Percentiles rank a stretch among this genome's conserved stretches.
Evolutionary conservation across 1,140 invertebrate genomes (phyloP).

Genomic region (Papilio polytes): DNA sequence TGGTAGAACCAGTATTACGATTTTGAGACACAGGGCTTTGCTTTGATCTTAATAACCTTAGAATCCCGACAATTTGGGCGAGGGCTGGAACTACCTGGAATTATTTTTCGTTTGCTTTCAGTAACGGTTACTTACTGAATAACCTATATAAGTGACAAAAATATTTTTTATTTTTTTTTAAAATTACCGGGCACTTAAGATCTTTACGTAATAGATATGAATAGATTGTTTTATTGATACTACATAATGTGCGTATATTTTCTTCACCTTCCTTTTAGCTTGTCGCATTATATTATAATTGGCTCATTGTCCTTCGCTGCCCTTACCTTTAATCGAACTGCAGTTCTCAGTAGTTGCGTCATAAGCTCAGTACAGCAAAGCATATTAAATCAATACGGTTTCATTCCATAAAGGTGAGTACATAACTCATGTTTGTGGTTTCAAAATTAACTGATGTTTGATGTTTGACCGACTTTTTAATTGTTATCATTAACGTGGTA

Average conservation of each 20-base stretch:
- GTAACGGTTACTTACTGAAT: too few species aligned
- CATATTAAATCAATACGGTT: constrained; percentile 31
- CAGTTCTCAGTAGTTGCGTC: constrained; percentile 36
- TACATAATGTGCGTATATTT: not conserved
- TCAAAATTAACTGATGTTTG: not conserved
- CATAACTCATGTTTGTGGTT: constrained; percentile 1
- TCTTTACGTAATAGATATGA: too few species aligned
- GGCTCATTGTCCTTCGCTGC: constrained; percentile 34
- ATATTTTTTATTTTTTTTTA: too few species aligned
- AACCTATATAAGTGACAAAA: too few species aligned
- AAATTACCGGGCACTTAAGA: too few species aligned
- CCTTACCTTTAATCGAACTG: constrained; percentile 36
- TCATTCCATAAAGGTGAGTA: constrained; percentile 5
- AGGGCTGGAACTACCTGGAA: too few species aligned
- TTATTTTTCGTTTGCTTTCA: too few species aligned
- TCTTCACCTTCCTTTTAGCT: constrained; percentile 12
- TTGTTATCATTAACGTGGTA: not conserved
- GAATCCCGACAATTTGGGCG: too few species aligned
- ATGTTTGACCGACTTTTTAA: not conserved
- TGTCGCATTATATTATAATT: constrained; percentile 25
- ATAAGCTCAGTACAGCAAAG: constrained; percentile 8
- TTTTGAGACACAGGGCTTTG: too few species aligned
- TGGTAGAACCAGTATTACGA: too few species aligned
- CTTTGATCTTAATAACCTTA: too few species aligned
- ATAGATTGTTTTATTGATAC: not conserved